A percentile compares a stretch with the other conserved stretches of the same genome.
Evolutionary conservation across 2,797 vertebrate species (phyloP).

Genomic region (Brachyrhaphis roseni): DNA sequence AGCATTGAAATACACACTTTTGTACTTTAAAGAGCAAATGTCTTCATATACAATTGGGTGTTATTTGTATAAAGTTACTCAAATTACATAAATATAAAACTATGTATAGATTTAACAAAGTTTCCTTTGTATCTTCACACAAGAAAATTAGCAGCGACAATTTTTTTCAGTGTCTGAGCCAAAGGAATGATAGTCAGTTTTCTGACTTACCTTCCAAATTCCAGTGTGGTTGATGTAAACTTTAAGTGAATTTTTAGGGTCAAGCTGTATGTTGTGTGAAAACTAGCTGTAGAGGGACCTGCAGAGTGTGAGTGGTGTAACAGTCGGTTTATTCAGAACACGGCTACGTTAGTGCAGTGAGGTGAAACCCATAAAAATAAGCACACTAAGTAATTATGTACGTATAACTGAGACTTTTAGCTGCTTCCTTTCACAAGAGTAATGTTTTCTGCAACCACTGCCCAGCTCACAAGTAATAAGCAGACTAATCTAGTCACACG

Average conservation of each 20-base stretch:
- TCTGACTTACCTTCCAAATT: background rate
- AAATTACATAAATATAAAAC: background rate
- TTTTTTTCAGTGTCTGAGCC: background rate
- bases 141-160: background rate
- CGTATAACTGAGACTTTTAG: background rate
- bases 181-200: background rate
- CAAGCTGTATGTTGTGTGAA: background rate
- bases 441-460: background rate
- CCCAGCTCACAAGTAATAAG: background rate
- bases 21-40: background rate
- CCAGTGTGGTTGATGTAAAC: background rate
- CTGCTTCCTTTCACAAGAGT: background rate
- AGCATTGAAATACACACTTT: background rate
- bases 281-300: background rate
- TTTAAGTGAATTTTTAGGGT: background rate
- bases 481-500: background rate
- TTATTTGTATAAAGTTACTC: background rate
- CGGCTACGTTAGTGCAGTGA: background rate
- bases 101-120: background rate
- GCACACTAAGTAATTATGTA: background rate
- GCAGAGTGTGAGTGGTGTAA: background rate
- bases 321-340: background rate
- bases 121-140: background rate
- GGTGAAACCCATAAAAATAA: background rate
- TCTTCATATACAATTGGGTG: background rate